Evolutionary conservation across 1,140 invertebrate species (phyloP).

Genomic region (Tetramorium simillimum): DNA sequence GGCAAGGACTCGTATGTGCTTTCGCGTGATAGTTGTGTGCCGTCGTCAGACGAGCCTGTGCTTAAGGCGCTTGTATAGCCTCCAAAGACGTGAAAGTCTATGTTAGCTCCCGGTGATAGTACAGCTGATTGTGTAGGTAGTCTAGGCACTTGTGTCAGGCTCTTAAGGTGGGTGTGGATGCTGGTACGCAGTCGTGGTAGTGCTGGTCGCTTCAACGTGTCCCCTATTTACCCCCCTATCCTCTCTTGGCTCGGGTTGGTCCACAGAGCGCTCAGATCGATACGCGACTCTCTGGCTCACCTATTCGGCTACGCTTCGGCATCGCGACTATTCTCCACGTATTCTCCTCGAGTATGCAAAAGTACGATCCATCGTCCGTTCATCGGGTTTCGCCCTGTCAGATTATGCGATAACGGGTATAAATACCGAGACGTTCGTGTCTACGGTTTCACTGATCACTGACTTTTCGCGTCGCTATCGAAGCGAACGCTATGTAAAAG

Average conservation of each 20-base stretch:
- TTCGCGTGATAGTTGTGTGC: background rate
- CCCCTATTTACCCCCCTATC: background rate
- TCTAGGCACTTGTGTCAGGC: slow-evolving; percentile 55
- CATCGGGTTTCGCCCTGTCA: background rate
- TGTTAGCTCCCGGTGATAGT: slow-evolving; percentile 45
- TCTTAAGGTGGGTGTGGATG: slow-evolving; percentile 56
- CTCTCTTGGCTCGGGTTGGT: slow-evolving; percentile 13
- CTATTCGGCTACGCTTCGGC: slow-evolving; percentile 30
- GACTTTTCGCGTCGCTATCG: background rate
- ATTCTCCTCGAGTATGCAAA: slow-evolving; percentile 20
- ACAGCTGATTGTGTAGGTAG: slow-evolving; percentile 56
- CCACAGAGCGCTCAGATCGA: slow-evolving; percentile 71
- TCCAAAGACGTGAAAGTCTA: slow-evolving; percentile 24
- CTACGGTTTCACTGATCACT: background rate
- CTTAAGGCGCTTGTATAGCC: slow-evolving; percentile 18
- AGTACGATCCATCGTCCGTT: background rate
- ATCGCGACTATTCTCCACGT: slow-evolving; percentile 2
- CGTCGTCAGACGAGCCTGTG: slow-evolving; percentile 1
- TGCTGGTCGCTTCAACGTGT: slow-evolving; percentile 29
- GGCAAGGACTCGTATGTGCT: background rate
- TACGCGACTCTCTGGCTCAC: slow-evolving; percentile 69
- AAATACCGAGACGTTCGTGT: background rate
- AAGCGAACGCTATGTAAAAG: background rate
- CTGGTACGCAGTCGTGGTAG: slow-evolving; percentile 28
- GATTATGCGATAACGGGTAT: background rate